Evolutionary conservation across 2,888 invertebrate genomes (phyloP).

Genomic region (Drosophila percnosoma): DNA sequence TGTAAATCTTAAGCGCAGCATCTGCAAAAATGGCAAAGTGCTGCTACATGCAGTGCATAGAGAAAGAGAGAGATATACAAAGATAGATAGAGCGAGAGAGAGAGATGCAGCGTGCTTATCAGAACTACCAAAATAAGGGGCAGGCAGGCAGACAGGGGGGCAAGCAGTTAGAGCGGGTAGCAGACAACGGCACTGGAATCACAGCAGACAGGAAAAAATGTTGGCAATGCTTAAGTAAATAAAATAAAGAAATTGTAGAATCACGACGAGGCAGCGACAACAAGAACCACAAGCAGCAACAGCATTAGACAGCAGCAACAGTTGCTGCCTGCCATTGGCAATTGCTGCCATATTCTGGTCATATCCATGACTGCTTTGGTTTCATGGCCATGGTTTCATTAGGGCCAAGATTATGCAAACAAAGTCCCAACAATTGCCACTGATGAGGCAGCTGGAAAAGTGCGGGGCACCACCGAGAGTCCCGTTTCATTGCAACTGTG

Average conservation of each 20-base stretch:
- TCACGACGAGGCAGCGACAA: slow-evolving; percentile 66
- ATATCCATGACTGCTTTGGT: slow-evolving; percentile 57
- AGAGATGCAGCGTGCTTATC: slow-evolving; percentile 39
- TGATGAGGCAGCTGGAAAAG: slow-evolving; percentile 52
- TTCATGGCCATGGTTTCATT: slow-evolving; percentile 81
- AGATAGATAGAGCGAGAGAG: background rate
- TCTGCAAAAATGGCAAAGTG: slow-evolving; percentile 58
- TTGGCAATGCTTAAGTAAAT: slow-evolving; percentile 79
- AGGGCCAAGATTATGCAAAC: slow-evolving; percentile 83
- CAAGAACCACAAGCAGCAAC: slow-evolving; percentile 10
- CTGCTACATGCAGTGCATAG: slow-evolving; percentile 30
- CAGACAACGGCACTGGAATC: slow-evolving; percentile 35
- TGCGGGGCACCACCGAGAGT: slow-evolving; percentile 5
- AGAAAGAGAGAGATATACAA: slow-evolving; percentile 2
- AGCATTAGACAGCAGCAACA: slow-evolving; percentile 31
- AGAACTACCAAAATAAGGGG: slow-evolving; percentile 6
- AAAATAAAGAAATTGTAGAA: slow-evolving; percentile 81
- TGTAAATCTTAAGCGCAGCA: slow-evolving; percentile 63
- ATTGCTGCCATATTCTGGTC: slow-evolving; percentile 42
- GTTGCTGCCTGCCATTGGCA: slow-evolving; percentile 34
- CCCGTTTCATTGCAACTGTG: slow-evolving; percentile 30
- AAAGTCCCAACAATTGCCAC: slow-evolving; percentile 66
- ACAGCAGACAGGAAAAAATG: slow-evolving; percentile 70
- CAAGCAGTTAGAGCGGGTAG: slow-evolving; percentile 1
- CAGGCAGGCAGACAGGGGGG: slow-evolving; percentile 3